Conservation (phyloP, 2,113 vertebrate species). For the Oncorhynchus mykiss region DNA sequence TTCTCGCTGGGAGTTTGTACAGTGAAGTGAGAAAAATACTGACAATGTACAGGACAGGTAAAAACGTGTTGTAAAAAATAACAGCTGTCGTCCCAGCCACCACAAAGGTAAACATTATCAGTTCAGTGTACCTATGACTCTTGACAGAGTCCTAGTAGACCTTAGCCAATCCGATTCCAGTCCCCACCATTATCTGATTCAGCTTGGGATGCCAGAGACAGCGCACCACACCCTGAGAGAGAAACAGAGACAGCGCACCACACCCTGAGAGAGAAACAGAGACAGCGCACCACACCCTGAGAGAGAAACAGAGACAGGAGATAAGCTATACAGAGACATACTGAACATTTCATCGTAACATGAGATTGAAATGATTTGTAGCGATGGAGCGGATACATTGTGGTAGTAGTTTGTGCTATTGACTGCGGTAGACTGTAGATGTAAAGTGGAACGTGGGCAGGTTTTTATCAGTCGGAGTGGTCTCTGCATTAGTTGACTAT, state of each 20-base stretch:
- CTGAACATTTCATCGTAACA: too few relatives aligned
- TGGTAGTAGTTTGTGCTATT: neutral
- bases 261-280: conserved; percentile 83
- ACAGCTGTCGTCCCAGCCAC: too few relatives aligned
- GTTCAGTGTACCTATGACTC: conserved; percentile 89
- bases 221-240: conserved; percentile 86
- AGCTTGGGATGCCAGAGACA: conserved; percentile 98
- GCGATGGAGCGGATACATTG: neutral
- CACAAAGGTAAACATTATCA: neutral
- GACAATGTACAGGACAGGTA: too few relatives aligned
- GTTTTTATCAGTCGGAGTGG: neutral
- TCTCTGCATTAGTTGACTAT: conserved; percentile 71
- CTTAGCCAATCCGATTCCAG: conserved; percentile 88
- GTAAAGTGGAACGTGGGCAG: neutral
- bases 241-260: conserved; percentile 89
- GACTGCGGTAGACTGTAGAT: neutral
- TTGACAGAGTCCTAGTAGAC: conserved; percentile 95
- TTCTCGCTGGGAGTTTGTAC: too few relatives aligned
- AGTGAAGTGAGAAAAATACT: too few relatives aligned
- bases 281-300: conserved; percentile 92
- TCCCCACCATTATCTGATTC: conserved; percentile 97
- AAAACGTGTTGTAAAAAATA: too few relatives aligned
- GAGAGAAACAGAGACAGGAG: neutral
- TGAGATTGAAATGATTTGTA: too few relatives aligned
- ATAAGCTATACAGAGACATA: too few relatives aligned